Conservation (phyloP, 2,113 vertebrate genomes). For the Reinhardtius hippoglossoides region DNA sequence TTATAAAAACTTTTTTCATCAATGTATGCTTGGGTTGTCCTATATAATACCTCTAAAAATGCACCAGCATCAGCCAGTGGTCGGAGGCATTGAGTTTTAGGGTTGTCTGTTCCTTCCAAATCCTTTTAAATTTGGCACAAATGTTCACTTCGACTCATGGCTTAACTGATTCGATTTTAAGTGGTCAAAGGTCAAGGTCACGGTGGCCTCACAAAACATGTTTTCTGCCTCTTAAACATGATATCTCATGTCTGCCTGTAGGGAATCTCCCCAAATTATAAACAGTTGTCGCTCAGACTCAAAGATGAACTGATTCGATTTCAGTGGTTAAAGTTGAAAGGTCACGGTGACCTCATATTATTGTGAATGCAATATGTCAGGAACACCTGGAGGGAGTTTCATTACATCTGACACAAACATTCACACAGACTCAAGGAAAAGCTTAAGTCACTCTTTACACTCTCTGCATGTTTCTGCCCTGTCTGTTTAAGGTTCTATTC, state of each 20-base stretch:
- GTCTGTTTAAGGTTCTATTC: not conserved
- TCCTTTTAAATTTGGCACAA: not conserved
- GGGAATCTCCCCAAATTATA: not conserved
- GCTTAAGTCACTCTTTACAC: not conserved
- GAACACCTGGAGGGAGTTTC: not conserved
- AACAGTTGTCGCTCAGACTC: not conserved
- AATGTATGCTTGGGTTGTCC: too few relatives aligned
- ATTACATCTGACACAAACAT: not conserved
- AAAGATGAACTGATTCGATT: not conserved
- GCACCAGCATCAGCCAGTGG: too few relatives aligned
- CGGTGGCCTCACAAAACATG: not conserved
- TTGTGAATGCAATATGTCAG: not conserved
- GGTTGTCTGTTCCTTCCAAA: not conserved
- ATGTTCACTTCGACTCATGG: not conserved
- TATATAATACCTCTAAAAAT: too few relatives aligned
- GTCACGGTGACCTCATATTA: not conserved
- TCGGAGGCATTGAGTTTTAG: too few relatives aligned
- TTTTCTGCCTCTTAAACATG: not conserved
- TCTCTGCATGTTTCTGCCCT: too few relatives aligned
- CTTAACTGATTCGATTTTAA: not conserved
- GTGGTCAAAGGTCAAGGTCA: not conserved
- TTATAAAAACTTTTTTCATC: not conserved
- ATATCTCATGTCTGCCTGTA: not conserved
- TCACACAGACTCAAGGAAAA: not conserved
- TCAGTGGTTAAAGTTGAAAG: not conserved